Percentiles rank a stretch among this genome's conserved stretches.
phyloP scores from a whole-genome alignment of 2,113 vertebrate species.

The Psammodynastes pulverulentus region DNA sequence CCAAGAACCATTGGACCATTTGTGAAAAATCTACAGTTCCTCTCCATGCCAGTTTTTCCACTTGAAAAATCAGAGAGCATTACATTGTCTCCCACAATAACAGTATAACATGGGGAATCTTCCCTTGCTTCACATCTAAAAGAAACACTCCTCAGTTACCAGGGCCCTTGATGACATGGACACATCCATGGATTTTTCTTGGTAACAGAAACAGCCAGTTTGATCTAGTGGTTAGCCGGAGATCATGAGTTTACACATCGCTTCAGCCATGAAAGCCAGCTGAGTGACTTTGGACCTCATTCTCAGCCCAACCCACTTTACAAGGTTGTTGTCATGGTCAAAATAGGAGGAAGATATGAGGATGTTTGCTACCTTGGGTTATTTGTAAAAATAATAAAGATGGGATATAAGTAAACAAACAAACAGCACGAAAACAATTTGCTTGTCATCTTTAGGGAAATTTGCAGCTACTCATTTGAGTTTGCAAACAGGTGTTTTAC shows the following conservation, averaged over 20 bases:
- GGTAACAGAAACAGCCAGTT: background rate
- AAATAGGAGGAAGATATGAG: background rate
- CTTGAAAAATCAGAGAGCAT: background rate
- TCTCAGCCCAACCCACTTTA: background rate
- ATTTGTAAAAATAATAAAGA: background rate
- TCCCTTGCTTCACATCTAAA: background rate
- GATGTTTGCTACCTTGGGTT: background rate
- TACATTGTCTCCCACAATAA: background rate
- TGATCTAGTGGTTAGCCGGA: background rate
- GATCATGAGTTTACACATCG: background rate
- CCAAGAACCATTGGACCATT: background rate
- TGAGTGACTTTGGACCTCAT: background rate
- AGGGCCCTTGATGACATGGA: background rate
- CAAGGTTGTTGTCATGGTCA: background rate
- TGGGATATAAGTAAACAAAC: background rate
- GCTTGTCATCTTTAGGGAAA: background rate
- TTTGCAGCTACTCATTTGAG: background rate
- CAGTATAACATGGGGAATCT: background rate
- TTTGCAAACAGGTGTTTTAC: background rate
- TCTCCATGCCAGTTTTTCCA: background rate
- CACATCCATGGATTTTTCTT: background rate
- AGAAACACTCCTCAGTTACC: background rate
- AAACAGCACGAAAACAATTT: background rate
- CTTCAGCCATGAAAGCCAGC: background rate
- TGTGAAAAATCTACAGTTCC: background rate